Conservation (phyloP, 2,888 invertebrate species). For the Zaprionus bogoriensis region DNA sequence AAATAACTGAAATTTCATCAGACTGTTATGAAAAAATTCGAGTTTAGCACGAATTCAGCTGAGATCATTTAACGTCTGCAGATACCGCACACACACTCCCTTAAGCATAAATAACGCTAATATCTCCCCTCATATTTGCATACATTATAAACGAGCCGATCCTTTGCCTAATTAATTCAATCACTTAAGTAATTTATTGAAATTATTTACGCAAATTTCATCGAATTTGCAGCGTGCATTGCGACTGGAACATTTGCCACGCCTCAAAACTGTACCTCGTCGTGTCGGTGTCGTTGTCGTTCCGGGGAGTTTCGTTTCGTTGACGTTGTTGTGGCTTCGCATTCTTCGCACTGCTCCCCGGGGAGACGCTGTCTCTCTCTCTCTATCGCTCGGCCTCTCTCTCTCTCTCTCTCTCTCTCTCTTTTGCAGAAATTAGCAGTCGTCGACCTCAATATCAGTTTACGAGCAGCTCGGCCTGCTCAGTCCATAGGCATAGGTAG, state of each 20-base stretch:
- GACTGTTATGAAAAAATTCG: too few species aligned
- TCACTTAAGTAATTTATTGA: not conserved
- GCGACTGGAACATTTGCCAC: constrained; percentile 45
- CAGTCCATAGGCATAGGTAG: constrained; percentile 35
- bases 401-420: too few species aligned
- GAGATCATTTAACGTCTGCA: too few species aligned
- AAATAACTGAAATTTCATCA: too few species aligned
- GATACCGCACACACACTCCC: too few species aligned
- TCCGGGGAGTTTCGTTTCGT: not conserved
- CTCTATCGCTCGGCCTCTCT: constrained; percentile 4
- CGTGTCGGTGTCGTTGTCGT: not conserved
- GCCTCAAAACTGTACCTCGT: constrained; percentile 66
- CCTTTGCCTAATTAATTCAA: not conserved
- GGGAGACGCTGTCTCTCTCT: not conserved
- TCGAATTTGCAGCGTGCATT: constrained; percentile 3
- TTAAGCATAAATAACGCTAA: too few species aligned
- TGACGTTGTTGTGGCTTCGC: constrained; percentile 65
- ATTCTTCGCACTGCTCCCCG: constrained; percentile 9
- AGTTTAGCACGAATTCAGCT: too few species aligned
- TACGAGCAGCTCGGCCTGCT: constrained; percentile 54
- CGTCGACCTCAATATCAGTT: constrained; percentile 77
- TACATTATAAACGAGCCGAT: not conserved
- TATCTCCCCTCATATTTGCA: too few species aligned
- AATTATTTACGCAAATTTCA: constrained; percentile 3
- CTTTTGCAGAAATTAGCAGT: constrained; percentile 69